These are phyloP conservation scores for Megaceryle torquata DNA, from an alignment of 2,113 vertebrate genomes.

Conservation along the genomic window DNA sequence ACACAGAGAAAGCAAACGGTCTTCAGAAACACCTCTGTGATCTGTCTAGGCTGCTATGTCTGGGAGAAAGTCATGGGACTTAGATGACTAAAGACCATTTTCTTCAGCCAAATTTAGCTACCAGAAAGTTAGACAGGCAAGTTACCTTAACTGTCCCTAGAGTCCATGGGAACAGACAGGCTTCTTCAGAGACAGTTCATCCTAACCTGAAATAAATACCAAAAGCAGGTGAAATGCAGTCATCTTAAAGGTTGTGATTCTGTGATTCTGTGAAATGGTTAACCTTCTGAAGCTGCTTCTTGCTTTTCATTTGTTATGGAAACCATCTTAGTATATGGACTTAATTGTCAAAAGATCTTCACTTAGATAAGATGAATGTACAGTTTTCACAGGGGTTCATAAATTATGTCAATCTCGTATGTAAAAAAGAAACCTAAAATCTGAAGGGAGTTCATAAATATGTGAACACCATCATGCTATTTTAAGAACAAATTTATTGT, in stretches of 20 bases:
- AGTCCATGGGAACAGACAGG: background rate
- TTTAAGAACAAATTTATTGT: background rate
- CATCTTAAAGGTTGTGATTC: too few relatives aligned
- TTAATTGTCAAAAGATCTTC: background rate
- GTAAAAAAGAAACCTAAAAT: background rate
- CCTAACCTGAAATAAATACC: background rate
- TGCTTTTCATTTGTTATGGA: background rate
- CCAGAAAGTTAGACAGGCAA: background rate
- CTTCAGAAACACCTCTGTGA: background rate
- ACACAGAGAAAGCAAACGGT: background rate
- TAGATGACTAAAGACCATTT: background rate
- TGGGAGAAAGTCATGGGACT: background rate
- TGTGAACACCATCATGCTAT: background rate
- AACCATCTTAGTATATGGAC: background rate
- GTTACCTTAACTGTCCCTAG: background rate
- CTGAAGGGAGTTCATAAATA: background rate
- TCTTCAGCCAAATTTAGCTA: background rate
- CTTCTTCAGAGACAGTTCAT: background rate
- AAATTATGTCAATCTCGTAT: background rate
- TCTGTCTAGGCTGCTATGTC: background rate
- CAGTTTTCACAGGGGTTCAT: background rate
- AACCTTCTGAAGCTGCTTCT: background rate
- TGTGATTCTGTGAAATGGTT: background rate
- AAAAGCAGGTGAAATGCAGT: background rate
- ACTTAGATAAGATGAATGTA: background rate